Evolutionary conservation across 2,797 vertebrate genomes (phyloP).

Genomic region (Tapera naevia): DNA sequence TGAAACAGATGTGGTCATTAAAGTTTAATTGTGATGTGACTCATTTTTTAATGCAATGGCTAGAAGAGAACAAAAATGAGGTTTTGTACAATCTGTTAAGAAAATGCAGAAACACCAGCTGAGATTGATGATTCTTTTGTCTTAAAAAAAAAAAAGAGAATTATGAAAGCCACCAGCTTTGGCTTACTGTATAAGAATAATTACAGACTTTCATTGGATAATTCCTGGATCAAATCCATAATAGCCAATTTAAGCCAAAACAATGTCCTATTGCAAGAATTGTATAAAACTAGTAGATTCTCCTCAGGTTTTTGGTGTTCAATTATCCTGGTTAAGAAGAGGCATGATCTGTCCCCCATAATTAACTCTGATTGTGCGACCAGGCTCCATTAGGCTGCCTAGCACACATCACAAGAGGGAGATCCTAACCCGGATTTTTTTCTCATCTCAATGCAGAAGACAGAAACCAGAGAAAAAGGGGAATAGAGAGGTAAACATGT

Average conservation of each 20-base stretch:
- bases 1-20: conserved; percentile 53
- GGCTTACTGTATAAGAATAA: neutral
- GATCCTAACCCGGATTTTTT: neutral
- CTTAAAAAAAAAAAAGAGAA: neutral
- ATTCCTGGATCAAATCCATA: neutral
- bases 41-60: conserved; percentile 11
- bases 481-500: neutral
- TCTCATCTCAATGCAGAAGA: neutral
- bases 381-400: neutral
- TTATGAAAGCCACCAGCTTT: neutral
- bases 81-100: neutral
- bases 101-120: neutral
- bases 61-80: neutral
- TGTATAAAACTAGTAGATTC: neutral
- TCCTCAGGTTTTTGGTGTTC: neutral
- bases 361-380: neutral
- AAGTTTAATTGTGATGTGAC: conserved; percentile 31
- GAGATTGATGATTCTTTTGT: neutral
- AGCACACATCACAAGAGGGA: neutral
- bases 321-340: neutral
- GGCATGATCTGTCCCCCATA: neutral
- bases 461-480: neutral
- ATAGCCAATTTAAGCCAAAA: neutral
- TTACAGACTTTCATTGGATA: neutral
- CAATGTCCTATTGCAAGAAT: neutral